A percentile compares a stretch with the other conserved stretches of the same genome.
Conservation (phyloP, 2,113 vertebrate species). For the Pedetes capensis region DNA sequence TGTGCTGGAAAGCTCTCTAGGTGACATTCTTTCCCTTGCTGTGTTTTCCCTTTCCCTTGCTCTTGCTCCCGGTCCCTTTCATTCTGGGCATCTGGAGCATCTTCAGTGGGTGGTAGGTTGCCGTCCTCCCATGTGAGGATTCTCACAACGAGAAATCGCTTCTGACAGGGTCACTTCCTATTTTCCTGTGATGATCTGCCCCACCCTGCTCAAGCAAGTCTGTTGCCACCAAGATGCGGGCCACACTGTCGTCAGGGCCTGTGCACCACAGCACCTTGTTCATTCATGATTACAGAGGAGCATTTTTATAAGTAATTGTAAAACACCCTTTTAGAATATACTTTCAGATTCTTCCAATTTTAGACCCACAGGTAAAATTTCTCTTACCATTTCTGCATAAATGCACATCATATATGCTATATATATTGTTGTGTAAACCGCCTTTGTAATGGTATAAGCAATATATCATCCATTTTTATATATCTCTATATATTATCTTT, state of each 20-base stretch:
- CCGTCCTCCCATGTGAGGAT: not conserved
- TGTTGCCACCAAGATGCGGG: not conserved
- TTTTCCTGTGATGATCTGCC: not conserved
- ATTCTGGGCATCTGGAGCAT: not conserved
- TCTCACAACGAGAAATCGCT: not conserved
- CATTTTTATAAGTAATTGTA: not conserved
- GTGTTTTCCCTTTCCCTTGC: not conserved
- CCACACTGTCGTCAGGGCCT: not conserved
- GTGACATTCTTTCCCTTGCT: not conserved
- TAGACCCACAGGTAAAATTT: not conserved
- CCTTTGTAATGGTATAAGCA: not conserved
- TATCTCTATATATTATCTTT: not conserved
- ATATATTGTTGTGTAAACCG: slow-evolving; percentile 13
- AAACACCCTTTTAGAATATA: not conserved
- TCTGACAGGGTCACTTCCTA: not conserved
- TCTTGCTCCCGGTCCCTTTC: not conserved
- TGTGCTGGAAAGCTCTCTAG: not conserved
- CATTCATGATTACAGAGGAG: not conserved
- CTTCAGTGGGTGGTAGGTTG: not conserved
- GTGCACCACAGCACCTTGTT: not conserved
- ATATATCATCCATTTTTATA: not conserved
- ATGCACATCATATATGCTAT: not conserved
- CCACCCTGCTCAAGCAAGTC: not conserved
- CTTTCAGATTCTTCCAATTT: not conserved
- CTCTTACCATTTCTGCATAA: not conserved